Percentiles rank a stretch among this genome's conserved stretches.
Conservation (phyloP, 2,888 invertebrate genomes). For the Lamellibrachia columna region DNA sequence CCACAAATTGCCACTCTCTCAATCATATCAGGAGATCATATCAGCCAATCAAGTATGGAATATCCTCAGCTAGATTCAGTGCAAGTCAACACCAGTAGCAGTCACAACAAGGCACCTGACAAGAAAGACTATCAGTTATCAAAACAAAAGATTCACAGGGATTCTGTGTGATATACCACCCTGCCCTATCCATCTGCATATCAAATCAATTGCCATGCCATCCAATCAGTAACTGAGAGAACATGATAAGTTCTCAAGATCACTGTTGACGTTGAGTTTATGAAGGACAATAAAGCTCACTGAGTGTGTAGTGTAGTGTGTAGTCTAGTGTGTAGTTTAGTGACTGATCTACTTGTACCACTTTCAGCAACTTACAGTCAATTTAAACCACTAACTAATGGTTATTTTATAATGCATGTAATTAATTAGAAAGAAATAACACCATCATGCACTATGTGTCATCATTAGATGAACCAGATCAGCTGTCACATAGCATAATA, state of each 20-base stretch:
- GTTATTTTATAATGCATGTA: neutral
- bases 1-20: neutral
- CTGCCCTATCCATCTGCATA: neutral
- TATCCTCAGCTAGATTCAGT: neutral
- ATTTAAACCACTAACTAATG: neutral
- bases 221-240: neutral
- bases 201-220: neutral
- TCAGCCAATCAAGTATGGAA: neutral
- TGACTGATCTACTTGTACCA: neutral
- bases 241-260: neutral
- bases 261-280: neutral
- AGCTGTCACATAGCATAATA: neutral
- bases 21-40: neutral
- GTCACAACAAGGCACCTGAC: neutral
- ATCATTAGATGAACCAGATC: neutral
- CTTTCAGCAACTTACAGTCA: neutral
- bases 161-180: conserved; percentile 2
- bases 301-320: neutral
- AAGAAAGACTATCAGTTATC: neutral
- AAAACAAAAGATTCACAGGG: conserved; percentile 1
- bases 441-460: neutral
- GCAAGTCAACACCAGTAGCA: neutral
- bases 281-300: neutral
- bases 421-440: neutral
- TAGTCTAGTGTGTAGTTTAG: neutral